Base-by-base conservation (phyloP, 2,797 vertebrate species). In the Sebastiscus albofasciatus region DNA sequence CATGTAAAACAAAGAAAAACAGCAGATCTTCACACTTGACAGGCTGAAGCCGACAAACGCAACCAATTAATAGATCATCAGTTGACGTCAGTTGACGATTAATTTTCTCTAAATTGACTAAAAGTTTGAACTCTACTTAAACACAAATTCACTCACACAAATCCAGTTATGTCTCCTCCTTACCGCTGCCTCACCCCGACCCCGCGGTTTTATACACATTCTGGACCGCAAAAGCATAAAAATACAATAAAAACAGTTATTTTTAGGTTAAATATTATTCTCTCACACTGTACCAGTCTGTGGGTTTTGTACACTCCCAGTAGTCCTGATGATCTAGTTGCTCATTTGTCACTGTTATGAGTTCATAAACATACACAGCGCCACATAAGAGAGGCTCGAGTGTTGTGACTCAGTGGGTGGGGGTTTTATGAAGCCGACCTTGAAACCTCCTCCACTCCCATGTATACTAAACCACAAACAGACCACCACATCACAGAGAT, bases 401-500 rank as follows among this genome's bases (percentile, higher is more conserved):
- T 87, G 90, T 80, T 93, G 87, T 82, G 83, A 86, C 74, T 72
- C 76, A 27, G 67, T 90, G 88, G 89, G 91, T 75, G 83, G 90
- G 85, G 85, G 72, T 81, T 89, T 87, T 79, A 90, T 71, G 75
- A 87, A 78, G 67, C 83, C 46, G 20, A 90, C 83, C 79, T 84
- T 83, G 71, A 90, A 86, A 78, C 76, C 74, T 76, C 65, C 79
- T 87, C 82, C 82, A 52, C 81, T 92, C 86, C 77, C 83, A 84
- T 82, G 77, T 87, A 84, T 49, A 74, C 77, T 64, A 72, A 89
- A 90, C 85, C 85, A 83, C 87, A 91, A 87, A 84, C 87, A 92
- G 80, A 79, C 82, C 85, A 79, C 89, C 90, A 92, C 92, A 93
- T 93, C 90, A 91, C 88, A 91, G 75, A 76, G 64, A 77, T 85